Conservation (phyloP, 2,113 vertebrate species). For the Melanerpes formicivorus region DNA sequence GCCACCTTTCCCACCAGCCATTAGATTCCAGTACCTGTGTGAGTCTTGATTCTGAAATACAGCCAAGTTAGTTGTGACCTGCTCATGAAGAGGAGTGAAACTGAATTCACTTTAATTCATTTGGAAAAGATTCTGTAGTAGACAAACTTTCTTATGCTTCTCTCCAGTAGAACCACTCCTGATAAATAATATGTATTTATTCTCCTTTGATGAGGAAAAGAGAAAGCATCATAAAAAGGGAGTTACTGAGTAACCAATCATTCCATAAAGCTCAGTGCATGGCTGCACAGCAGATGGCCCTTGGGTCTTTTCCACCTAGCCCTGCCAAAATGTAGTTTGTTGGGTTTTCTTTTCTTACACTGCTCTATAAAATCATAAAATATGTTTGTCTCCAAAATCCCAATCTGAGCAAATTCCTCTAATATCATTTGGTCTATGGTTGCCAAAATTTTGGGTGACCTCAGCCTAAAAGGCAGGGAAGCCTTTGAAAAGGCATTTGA, state of each 20-base stretch:
- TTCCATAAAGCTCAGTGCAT: not conserved
- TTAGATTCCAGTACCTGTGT: not conserved
- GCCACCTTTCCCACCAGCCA: not conserved
- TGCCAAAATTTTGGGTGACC: conserved; percentile 1
- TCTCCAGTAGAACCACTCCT: not conserved
- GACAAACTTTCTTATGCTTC: not conserved
- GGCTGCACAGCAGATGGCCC: not conserved
- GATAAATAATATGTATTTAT: not conserved
- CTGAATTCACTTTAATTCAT: not conserved
- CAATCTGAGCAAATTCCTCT: not conserved
- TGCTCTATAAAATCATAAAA: not conserved
- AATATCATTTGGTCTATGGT: not conserved
- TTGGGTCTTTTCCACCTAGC: not conserved
- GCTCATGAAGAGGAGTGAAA: not conserved
- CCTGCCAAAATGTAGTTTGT: not conserved
- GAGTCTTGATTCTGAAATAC: not conserved
- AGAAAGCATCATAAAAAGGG: not conserved
- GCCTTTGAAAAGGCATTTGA: not conserved
- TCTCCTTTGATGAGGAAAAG: not conserved
- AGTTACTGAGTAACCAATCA: not conserved
- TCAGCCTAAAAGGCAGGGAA: not conserved
- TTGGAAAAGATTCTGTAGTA: not conserved
- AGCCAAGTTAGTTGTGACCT: not conserved
- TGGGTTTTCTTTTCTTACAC: not conserved
- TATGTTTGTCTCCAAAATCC: not conserved